phyloP scores from a whole-genome alignment of 2,888 invertebrate species.

The Graphium colonna region DNA sequence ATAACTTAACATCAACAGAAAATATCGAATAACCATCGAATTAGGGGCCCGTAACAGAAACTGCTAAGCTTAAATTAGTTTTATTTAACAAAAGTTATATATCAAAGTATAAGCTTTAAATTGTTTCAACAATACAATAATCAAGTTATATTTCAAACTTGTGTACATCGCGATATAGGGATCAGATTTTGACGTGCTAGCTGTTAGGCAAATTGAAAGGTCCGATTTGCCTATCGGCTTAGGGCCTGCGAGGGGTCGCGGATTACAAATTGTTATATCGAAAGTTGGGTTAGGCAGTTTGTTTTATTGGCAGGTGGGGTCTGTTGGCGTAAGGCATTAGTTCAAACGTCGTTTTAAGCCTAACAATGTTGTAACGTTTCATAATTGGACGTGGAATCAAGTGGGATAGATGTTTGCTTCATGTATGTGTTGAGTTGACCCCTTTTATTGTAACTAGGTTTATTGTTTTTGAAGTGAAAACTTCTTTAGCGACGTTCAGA shows the following conservation, averaged over 20 bases:
- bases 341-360: background rate
- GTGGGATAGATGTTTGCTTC: too few species aligned
- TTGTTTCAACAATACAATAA: background rate
- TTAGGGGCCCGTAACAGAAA: too few species aligned
- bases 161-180: constrained; percentile 14
- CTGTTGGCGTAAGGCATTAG: background rate
- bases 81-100: too few species aligned
- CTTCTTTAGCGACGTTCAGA: too few species aligned
- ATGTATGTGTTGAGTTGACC: too few species aligned
- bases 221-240: constrained; percentile 37
- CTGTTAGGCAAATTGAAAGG: constrained; percentile 52
- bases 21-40: too few species aligned
- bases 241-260: constrained; percentile 23
- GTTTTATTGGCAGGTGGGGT: constrained; percentile 14
- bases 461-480: too few species aligned
- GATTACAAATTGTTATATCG: constrained; percentile 24
- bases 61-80: too few species aligned
- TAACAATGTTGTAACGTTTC: constrained; percentile 8
- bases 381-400: too few species aligned
- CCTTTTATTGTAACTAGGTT: too few species aligned
- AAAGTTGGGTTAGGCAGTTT: constrained; percentile 13
- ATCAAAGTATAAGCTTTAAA: too few species aligned
- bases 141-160: background rate
- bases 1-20: too few species aligned
- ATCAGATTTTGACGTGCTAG: constrained; percentile 40